These are phyloP conservation scores for Magallana angulata DNA, from an alignment of 1,140 invertebrate genomes.

Conservation along the genomic window DNA sequence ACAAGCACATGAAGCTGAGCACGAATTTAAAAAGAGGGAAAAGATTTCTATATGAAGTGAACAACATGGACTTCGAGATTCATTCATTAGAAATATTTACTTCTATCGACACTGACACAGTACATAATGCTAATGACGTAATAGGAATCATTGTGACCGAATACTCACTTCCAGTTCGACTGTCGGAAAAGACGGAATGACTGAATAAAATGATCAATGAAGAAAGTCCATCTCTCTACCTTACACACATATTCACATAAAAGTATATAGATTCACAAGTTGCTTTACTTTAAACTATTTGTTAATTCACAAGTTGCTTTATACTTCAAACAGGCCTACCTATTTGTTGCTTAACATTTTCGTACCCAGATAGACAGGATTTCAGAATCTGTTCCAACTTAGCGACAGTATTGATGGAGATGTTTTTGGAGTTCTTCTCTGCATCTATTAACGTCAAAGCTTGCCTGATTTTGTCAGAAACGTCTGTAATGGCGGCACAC, in stretches of 20 bases:
- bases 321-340: slow-evolving; percentile 7
- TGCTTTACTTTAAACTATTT: not conserved
- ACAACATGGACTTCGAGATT: too few relatives aligned
- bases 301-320: not conserved
- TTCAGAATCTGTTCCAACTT: slow-evolving; percentile 11
- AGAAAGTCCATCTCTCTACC: too few relatives aligned
- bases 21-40: too few relatives aligned
- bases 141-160: not conserved
- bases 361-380: not conserved
- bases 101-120: too few relatives aligned
- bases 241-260: not conserved
- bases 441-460: slow-evolving; percentile 19
- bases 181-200: not conserved
- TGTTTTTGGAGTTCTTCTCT: slow-evolving; percentile 1
- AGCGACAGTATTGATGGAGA: not conserved
- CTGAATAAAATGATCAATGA: not conserved
- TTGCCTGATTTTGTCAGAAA: not conserved
- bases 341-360: slow-evolving; percentile 26
- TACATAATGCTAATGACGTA: too few relatives aligned
- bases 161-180: slow-evolving; percentile 21
- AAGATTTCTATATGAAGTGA: too few relatives aligned
- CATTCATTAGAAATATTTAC: too few relatives aligned
- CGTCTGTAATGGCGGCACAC: not conserved
- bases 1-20: too few relatives aligned
- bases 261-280: not conserved